phyloP scores from a whole-genome alignment of 2,888 invertebrate genomes.

The Latrodectus hesperus region DNA sequence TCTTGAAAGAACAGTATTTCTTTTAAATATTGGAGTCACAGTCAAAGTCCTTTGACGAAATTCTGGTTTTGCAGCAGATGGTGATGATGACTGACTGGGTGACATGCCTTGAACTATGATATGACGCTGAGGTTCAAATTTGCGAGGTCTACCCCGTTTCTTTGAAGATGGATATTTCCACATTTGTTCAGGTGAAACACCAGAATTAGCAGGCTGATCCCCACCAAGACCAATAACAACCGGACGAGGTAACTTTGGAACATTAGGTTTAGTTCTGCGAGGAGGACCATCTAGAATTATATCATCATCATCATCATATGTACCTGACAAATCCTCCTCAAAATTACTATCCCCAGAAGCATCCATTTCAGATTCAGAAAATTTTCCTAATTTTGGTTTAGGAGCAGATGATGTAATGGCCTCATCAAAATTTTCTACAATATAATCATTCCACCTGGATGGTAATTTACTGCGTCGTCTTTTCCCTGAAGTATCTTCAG shows the following conservation, averaged over 20 bases:
- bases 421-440: conserved; percentile 67
- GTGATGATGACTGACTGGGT: conserved; percentile 24
- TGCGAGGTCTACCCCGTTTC: conserved; percentile 64
- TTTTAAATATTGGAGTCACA: conserved; percentile 63
- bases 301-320: conserved; percentile 60
- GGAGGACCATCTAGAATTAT: conserved; percentile 20
- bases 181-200: conserved; percentile 26
- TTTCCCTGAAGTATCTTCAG: conserved; percentile 28
- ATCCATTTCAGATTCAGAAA: conserved; percentile 65
- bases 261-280: conserved; percentile 20
- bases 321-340: conserved; percentile 49
- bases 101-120: conserved; percentile 61
- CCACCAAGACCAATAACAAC: conserved; percentile 50
- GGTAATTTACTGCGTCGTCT: conserved; percentile 59
- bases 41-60: conserved; percentile 61
- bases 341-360: conserved; percentile 58
- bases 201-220: conserved; percentile 8
- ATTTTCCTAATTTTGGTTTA: conserved; percentile 55
- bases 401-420: conserved; percentile 55
- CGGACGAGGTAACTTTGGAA: conserved; percentile 46
- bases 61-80: conserved; percentile 38
- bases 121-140: conserved; percentile 60
- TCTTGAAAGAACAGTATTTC: conserved; percentile 52
- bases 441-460: conserved; percentile 67
- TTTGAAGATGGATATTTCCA: conserved; percentile 46